phyloP scores from a whole-genome alignment of 2,113 vertebrate genomes.

The Anser brachyrhynchus region DNA sequence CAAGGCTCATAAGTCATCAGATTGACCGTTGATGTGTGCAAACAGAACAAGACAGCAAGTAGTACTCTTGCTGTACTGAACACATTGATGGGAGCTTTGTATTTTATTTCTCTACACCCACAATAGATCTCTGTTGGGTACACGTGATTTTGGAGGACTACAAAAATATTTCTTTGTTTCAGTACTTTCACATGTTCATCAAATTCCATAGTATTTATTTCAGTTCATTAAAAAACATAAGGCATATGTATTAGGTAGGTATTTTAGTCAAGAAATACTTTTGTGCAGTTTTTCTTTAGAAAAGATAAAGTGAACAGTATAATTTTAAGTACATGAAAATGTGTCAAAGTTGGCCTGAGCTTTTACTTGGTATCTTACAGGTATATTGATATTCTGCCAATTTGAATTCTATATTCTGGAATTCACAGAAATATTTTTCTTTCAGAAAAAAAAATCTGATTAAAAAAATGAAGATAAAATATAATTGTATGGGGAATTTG shows the following conservation, averaged over 20 bases:
- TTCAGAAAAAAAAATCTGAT: not conserved
- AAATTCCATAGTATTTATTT: not conserved
- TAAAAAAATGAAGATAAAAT: not conserved
- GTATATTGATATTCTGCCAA: not conserved
- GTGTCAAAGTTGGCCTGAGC: not conserved
- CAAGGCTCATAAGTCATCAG: not conserved
- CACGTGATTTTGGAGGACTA: not conserved
- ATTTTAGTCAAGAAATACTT: not conserved
- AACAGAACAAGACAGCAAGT: not conserved
- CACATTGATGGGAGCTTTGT: not conserved
- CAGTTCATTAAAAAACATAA: not conserved
- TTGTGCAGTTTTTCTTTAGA: not conserved
- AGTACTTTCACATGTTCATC: not conserved
- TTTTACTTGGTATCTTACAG: not conserved
- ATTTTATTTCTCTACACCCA: not conserved
- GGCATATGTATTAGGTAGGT: not conserved
- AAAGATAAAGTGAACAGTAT: not conserved
- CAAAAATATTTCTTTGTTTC: not conserved
- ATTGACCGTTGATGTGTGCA: not conserved
- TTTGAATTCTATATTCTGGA: not conserved
- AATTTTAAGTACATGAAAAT: not conserved
- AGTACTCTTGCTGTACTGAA: not conserved
- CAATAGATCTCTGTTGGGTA: not conserved
- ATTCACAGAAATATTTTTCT: not conserved
- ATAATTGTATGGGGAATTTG: not conserved